Conservation (phyloP, 2,888 invertebrate genomes). For the Ctenicera cuprea region DNA sequence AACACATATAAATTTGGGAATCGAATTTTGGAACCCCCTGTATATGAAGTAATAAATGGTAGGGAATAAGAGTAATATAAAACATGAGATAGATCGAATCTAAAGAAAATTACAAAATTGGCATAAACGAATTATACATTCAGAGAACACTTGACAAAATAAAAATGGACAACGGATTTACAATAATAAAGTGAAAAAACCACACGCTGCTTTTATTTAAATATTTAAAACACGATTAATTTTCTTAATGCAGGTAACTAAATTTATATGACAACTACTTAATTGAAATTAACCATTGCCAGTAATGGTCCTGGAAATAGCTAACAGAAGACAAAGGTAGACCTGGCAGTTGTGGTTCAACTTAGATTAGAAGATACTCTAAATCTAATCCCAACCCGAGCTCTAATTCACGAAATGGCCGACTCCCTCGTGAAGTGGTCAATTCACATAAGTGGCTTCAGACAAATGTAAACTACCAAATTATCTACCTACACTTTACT, state of each 20-base stretch:
- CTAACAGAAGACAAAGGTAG: conserved; percentile 1
- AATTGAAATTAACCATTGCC: neutral
- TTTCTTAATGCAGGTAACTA: neutral
- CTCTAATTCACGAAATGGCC: conserved; percentile 20
- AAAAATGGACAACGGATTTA: too few relatives aligned
- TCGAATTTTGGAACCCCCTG: too few relatives aligned
- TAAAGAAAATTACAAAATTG: too few relatives aligned
- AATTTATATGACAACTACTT: neutral
- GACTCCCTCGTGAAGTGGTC: conserved; percentile 1
- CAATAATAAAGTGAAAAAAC: too few relatives aligned
- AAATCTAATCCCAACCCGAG: neutral
- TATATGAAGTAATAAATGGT: too few relatives aligned
- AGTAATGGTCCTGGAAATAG: neutral
- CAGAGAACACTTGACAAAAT: too few relatives aligned
- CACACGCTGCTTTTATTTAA: too few relatives aligned
- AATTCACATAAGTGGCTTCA: conserved; percentile 14
- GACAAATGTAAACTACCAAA: neutral
- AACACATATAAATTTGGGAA: too few relatives aligned
- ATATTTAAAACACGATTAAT: neutral
- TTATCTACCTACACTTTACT: neutral
- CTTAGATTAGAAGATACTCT: conserved; percentile 4
- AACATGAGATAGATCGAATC: too few relatives aligned
- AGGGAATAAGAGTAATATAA: too few relatives aligned
- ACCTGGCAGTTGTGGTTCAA: conserved; percentile 7
- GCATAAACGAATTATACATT: too few relatives aligned